phyloP scores from a whole-genome alignment of 1,140 invertebrate genomes.

The Nasonia giraulti region DNA sequence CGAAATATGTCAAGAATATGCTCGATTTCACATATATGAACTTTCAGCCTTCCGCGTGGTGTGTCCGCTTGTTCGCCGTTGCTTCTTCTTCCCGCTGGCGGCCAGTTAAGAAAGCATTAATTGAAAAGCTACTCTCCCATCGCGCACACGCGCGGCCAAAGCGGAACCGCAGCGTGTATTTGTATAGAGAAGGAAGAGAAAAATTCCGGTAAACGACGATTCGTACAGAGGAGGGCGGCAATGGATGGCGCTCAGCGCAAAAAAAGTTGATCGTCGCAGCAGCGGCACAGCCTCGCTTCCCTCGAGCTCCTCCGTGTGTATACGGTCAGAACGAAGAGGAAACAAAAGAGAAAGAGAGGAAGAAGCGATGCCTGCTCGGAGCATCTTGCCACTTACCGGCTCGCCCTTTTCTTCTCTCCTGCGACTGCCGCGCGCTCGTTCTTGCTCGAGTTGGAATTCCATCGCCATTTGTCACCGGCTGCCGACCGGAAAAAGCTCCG shows the following conservation, averaged over 20 bases:
- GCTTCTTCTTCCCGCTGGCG: background rate
- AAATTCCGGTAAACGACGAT: background rate
- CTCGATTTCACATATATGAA: no score
- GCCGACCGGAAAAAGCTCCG: slow-evolving; percentile 11
- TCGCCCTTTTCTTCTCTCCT: background rate
- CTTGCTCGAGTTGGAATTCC: background rate
- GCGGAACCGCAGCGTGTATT: background rate
- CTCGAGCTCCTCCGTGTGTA: background rate
- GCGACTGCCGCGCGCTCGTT: background rate
- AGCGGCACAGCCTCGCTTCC: background rate
- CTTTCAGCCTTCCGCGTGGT: background rate
- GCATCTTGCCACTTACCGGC: slow-evolving; percentile 22
- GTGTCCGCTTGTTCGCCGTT: background rate
- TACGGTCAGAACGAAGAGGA: background rate
- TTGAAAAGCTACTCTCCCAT: slow-evolving; percentile 34
- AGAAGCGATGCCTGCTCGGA: background rate
- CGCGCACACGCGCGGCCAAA: no score
- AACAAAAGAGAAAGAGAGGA: background rate
- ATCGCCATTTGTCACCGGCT: slow-evolving; percentile 41
- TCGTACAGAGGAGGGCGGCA: background rate
- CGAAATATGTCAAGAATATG: no score
- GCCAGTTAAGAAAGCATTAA: slow-evolving; percentile 44
- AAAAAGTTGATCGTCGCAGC: slow-evolving; percentile 38
- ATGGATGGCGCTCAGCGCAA: background rate
- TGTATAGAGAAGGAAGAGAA: background rate